Base-by-base conservation (phyloP, 2,797 vertebrate genomes). In the Neosilurus hyrtlii region DNA sequence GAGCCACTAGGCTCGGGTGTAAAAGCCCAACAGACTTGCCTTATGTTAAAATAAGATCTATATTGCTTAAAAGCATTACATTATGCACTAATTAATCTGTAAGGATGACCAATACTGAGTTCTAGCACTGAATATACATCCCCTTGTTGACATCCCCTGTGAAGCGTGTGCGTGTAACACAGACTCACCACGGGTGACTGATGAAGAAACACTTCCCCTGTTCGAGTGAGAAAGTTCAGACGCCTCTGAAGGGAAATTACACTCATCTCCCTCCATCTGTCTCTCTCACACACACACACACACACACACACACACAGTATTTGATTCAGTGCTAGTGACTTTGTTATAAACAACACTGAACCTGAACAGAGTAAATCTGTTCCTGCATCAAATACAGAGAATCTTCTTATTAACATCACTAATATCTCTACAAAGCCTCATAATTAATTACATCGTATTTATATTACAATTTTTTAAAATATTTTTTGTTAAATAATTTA, bases 131-230 rank as follows among this genome's bases (percentile, higher is more conserved):
- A 49, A 3, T 10, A 49, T 49, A 49, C 67, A 70, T 16, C 49
- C 67, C 20, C 35, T 49, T 22, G 9, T 22, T 49, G 11, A 74
- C 26, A 30, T 54, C 54, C 72, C 14, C 26, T 30, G 26, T 35
- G 65, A 8, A 30, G n/a, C 30, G 54, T 74, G 52, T 22, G 72
- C 30, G 72, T 20, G 9, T 5, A 0, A 74, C 8, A 56, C 16
- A 37, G 15, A 89, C 85, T 81, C n/a, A 96, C 96, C 93, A 77
- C 95, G 94, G 68, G 93, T 91, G 61, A 95, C 94, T 80, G 95
- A 93, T 35, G 96, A 97, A 71, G 96, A 96, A 56, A 97, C 93
- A 83, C 96, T 97, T 92, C 95, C 95, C 88, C 96, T 94, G 85
- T 96, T 94, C 0, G 96, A 96, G 57, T 83, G 90, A 81, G 86